A percentile compares a stretch with the other conserved stretches of the same genome.
Evolutionary conservation across 2,888 invertebrate genomes (phyloP).

Genomic region (Amphipoea oculea): DNA sequence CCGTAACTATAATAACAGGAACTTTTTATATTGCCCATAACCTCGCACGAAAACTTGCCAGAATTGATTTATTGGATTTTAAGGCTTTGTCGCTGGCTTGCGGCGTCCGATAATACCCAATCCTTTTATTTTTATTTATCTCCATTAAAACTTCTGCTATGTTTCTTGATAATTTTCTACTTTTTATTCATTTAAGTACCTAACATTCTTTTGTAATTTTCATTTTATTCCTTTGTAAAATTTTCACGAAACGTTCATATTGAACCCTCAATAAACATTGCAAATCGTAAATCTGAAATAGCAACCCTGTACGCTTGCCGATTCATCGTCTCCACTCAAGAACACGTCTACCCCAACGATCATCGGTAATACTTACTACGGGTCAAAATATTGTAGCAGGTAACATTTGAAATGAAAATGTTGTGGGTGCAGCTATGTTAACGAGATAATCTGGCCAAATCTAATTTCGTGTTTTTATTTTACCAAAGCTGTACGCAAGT

Average conservation of each 20-base stretch:
- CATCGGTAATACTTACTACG: no score
- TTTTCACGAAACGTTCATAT: not conserved
- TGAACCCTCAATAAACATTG: not conserved
- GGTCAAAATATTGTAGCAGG: not conserved
- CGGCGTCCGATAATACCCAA: not conserved
- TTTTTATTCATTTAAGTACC: not conserved
- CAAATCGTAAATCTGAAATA: not conserved
- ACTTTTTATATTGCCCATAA: constrained; percentile 36
- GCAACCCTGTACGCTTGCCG: not conserved
- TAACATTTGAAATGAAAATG: not conserved
- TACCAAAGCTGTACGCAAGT: not conserved
- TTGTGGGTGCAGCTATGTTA: no score
- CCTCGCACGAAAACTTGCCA: constrained; percentile 8
- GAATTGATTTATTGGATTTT: constrained; percentile 48
- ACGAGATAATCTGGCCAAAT: not conserved
- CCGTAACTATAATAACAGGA: constrained; percentile 25
- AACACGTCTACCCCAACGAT: not conserved
- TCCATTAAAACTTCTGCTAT: not conserved
- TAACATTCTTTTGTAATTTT: not conserved
- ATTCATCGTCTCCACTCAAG: not conserved
- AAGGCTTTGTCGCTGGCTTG: constrained; percentile 2
- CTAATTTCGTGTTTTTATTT: constrained; percentile 10
- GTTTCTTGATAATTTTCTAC: not conserved
- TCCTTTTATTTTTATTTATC: constrained; percentile 1
- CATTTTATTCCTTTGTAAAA: not conserved